Evolutionary conservation across 2,113 vertebrate genomes (phyloP).

Genomic region (Notarius lentiginosus): DNA sequence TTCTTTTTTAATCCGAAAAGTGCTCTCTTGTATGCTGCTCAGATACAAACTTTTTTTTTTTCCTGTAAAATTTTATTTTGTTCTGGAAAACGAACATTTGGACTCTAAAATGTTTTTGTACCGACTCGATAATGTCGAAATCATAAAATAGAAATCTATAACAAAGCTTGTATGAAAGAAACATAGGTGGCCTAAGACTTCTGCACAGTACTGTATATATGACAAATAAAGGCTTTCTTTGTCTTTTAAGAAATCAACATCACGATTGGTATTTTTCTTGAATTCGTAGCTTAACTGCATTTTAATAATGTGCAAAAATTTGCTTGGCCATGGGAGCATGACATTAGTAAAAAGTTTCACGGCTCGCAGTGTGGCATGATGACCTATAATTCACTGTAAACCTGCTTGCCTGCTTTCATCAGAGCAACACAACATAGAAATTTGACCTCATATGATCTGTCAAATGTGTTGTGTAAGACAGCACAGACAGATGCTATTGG

Average conservation of each 20-base stretch:
- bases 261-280: not conserved
- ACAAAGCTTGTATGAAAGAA: too few species aligned
- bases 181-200: too few species aligned
- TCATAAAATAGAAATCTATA: not conserved
- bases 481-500: not conserved
- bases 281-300: not conserved
- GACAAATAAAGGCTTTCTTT: not conserved
- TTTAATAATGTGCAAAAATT: not conserved
- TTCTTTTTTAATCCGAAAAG: too few species aligned
- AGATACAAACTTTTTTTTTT: too few species aligned
- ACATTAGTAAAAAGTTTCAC: not conserved
- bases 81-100: too few species aligned
- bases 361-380: not conserved
- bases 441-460: not conserved
- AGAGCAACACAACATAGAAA: not conserved
- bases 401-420: not conserved
- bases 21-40: too few species aligned
- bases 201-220: not conserved
- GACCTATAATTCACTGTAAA: not conserved
- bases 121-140: too few species aligned
- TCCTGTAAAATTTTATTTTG: too few species aligned
- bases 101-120: too few species aligned
- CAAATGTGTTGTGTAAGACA: not conserved
- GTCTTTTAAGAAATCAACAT: not conserved
- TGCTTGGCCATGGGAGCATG: not conserved